These are phyloP conservation scores for Drosophila sordidapex DNA, from an alignment of 2,888 invertebrate genomes.

Conservation along the genomic window DNA sequence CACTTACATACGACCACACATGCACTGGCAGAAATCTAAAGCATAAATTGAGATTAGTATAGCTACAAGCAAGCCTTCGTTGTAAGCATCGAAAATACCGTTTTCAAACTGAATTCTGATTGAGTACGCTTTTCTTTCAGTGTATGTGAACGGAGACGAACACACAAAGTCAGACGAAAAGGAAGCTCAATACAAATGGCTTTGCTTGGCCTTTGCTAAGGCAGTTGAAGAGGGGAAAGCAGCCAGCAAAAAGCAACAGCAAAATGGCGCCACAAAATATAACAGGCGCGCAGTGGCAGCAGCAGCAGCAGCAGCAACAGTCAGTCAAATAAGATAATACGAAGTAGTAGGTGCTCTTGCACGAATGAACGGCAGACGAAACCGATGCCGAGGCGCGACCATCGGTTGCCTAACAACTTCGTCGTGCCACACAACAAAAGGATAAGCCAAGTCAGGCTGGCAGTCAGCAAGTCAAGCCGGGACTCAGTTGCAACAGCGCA, in stretches of 20 bases:
- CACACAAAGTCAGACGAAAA: constrained; percentile 20
- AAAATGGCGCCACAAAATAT: constrained; percentile 72
- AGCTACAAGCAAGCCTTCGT: no score
- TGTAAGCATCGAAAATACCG: no score
- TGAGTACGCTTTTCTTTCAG: not conserved
- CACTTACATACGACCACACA: not conserved
- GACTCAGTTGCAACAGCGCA: constrained; percentile 76
- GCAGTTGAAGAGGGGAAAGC: constrained; percentile 61
- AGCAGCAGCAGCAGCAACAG: constrained; percentile 17
- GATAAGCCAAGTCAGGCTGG: constrained; percentile 70
- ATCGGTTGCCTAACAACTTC: constrained; percentile 72
- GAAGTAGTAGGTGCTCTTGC: constrained; percentile 19
- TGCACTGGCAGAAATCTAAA: not conserved
- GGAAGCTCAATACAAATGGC: constrained; percentile 72
- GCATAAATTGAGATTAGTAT: not conserved
- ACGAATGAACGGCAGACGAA: constrained; percentile 23
- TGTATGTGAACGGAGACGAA: not conserved
- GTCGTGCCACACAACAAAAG: constrained; percentile 67
- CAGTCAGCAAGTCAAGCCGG: constrained; percentile 69
- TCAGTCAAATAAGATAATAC: constrained; percentile 11
- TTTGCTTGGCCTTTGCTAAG: constrained; percentile 53
- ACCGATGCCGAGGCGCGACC: constrained; percentile 29
- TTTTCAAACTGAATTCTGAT: no score
- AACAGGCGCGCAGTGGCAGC: constrained; percentile 60
- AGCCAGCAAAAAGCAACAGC: constrained; percentile 53